Evolutionary conservation across 1,140 invertebrate genomes (phyloP), one percentile per base, ranked within the genome.

Genomic region (Trichonephila inaurata): DNA sequence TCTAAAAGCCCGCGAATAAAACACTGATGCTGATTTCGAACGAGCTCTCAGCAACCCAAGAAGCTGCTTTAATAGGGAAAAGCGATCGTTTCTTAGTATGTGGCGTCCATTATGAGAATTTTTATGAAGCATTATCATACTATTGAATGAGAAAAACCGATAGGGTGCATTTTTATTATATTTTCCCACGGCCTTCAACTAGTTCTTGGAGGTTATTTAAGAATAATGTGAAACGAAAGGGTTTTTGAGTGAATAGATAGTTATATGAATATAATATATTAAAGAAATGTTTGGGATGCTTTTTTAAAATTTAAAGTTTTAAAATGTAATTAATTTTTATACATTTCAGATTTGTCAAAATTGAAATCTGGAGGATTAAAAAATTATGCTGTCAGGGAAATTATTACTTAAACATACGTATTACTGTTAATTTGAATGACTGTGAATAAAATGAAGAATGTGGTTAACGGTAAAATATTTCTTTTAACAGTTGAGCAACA

Each of bases 101-200:
- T 64, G 86, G 44, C 44, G 19, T 51, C 66, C 64, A 89, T 89
- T 89, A 72, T 72, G 64, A 77, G 77, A 89, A 89, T 58, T 89
- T 89, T 89, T 89, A 89, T 89, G 88, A 60, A 18, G 19, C 88
- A 72, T 89, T 89, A 77, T 77, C 64, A 77, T 89, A 69, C 58
- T 89, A 19, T 18, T 58, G 28, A 44, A 61, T 72, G 64, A 3
- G 66, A 16, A 60, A 89, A 28, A 16, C 44, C 66, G 69, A 87
- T 87, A 87, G 61, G 24, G 60, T 7, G 61, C 33, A 60, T 88
- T 85, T 85, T 60, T 24, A 85, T 60, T 83, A n/a, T 12, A 85
- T 85, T 85, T 85, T 85, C 83, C 58, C 83, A 85, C 83, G 24
- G 58, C 72, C 33, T 77, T 77, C 28, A 77, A 77, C 72, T 77